Base-by-base conservation (phyloP, 2,888 invertebrate genomes). In the Euclidia mi region DNA sequence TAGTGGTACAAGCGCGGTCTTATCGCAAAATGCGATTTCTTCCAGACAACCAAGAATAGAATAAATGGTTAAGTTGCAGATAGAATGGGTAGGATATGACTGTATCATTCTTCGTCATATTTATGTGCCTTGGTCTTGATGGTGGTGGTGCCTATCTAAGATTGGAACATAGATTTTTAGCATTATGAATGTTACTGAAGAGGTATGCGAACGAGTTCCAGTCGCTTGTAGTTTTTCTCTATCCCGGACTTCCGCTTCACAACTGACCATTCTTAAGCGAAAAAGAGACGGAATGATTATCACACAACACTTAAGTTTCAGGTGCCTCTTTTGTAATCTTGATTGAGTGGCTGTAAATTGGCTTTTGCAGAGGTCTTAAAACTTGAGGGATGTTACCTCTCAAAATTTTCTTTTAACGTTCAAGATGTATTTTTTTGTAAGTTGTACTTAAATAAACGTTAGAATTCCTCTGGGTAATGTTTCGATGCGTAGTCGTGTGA, bases 261-360 rank as follows among this genome's bases (percentile, higher is more conserved):
- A 80, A 75, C 78, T 79, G 78, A 69, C 60, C 66, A 65, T 78
- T 79, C 78, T 63, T 65, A 75, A 60, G 79, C 61, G 63, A 37
- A 66, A 79, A 65, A 45, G 81, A 79, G 84, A 82, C 35, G 28
- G 71, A 49, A 49, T 72, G 75, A 81, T 83, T 78, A 85, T 78
- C 79, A 79, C 76, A 77, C 79, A 79, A 82, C 77, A 83, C 83
- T 85, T 82, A 81, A 83, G 79, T 76, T 78, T 79, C 71, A 81
- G 78, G 76, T 76, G 73, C 70, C n/a, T 63, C 67, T 78, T 81
- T 78, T 80, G 81, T 86, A 83, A 87, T 84, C 81, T 79, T 80
- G 82, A 84, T 84, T 81, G 83, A 84, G 84, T 80, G 78, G 70
- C 76, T 76, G 79, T 85, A 86, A 84, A 86, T 87, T 83, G 81